phyloP scores from a whole-genome alignment of 1,140 invertebrate genomes.

The Riptortus pedestris region DNA sequence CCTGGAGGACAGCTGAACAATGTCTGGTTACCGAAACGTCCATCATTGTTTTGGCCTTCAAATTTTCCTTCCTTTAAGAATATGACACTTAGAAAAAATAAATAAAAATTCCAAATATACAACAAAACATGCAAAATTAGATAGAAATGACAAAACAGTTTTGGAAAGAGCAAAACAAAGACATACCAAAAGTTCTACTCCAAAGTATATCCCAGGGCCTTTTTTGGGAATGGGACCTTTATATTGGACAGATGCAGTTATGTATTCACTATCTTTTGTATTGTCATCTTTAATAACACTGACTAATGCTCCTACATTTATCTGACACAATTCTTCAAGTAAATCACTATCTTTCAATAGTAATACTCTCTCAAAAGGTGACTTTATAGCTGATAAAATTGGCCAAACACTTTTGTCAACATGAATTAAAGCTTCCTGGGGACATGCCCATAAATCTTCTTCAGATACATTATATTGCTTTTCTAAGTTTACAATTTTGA shows the following conservation, averaged over 20 bases:
- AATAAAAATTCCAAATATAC: constrained; percentile 3
- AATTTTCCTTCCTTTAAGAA: constrained; percentile 25
- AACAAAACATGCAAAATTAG: background rate
- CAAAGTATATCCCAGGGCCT: constrained; percentile 33
- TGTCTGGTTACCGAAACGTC: constrained; percentile 21
- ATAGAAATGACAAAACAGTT: background rate
- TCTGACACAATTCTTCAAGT: constrained; percentile 23
- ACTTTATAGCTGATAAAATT: constrained; percentile 26
- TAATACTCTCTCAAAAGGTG: constrained; percentile 26
- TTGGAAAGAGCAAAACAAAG: background rate
- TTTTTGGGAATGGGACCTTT: constrained; percentile 31
- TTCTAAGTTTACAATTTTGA: constrained; percentile 28
- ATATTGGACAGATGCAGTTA: constrained; percentile 30
- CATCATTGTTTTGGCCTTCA: constrained; percentile 25
- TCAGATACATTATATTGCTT: constrained; percentile 25
- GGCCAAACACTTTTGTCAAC: constrained; percentile 30
- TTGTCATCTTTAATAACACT: constrained; percentile 17
- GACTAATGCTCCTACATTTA: constrained; percentile 28
- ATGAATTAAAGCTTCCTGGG: constrained; percentile 21
- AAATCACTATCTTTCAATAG: constrained; percentile 26
- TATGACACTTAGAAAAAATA: constrained; percentile 6
- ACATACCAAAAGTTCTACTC: constrained; percentile 34
- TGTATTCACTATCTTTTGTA: constrained; percentile 13
- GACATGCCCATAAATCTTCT: constrained; percentile 29
- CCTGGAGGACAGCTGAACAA: constrained; percentile 28